Evolutionary conservation across 2,113 vertebrate genomes (phyloP).

Genomic region (Nesogale talazaci): DNA sequence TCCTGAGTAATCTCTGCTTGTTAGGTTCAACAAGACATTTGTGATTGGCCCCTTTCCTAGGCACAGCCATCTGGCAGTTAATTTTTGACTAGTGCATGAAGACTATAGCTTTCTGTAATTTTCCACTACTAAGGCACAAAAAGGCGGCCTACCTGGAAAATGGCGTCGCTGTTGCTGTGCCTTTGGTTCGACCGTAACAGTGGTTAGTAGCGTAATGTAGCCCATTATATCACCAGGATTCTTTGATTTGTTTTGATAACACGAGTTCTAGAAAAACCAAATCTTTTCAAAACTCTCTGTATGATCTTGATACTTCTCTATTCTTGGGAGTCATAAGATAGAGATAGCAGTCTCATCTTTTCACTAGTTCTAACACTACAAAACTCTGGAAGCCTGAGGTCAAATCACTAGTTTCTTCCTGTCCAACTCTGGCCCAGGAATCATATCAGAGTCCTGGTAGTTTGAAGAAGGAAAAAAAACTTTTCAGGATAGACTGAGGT

Average conservation of each 20-base stretch:
- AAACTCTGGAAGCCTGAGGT: not conserved
- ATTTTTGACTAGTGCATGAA: too few species aligned
- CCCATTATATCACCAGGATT: not conserved
- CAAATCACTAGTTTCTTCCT: not conserved
- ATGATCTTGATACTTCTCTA: not conserved
- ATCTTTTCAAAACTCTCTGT: not conserved
- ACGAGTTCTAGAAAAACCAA: not conserved
- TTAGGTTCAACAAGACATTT: too few species aligned
- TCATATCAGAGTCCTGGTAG: not conserved
- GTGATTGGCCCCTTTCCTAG: too few species aligned
- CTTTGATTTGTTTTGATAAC: conserved; percentile 26
- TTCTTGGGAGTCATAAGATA: not conserved
- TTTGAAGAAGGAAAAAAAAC: not conserved
- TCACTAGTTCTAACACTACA: not conserved
- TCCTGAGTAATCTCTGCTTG: too few species aligned
- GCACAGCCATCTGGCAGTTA: too few species aligned
- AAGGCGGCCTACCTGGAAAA: too few species aligned
- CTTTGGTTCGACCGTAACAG: too few species aligned
- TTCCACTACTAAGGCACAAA: too few species aligned
- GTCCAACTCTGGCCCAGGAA: not conserved
- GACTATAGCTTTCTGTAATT: too few species aligned
- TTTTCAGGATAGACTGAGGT: not conserved
- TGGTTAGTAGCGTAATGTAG: too few species aligned
- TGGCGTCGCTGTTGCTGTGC: too few species aligned
- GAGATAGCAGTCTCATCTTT: not conserved